Evolutionary conservation across 1,140 invertebrate genomes (phyloP), one percentile per base, ranked within the genome.

Genomic region (Drosophila oshimai): DNA sequence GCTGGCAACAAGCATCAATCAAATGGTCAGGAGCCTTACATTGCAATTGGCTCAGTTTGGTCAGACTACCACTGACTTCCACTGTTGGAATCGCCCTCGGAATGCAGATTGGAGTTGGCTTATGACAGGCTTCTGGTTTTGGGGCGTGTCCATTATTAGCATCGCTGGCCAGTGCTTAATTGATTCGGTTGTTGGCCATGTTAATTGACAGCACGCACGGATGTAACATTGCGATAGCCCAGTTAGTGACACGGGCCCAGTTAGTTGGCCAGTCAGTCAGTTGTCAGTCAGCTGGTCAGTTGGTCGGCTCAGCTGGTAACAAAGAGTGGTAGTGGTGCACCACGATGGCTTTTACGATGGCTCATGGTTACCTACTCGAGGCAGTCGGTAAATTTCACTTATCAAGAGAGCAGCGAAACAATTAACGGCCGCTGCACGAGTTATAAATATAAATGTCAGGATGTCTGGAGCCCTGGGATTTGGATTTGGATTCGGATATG

Each of bases 381-480:
- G 13, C 12, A 55, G 34, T 39, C 37, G 26, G 70, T 62, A 62
- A 79, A 78, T 84, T 87, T 86, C 81, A 84, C 81, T 75, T 84
- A 80, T 73, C 80, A 50, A 57, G 45, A 50, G n/a, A n/a, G n/a
- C n/a, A n/a, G 54, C 41, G 28, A 75, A 79, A 84, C 80, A 84
- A 84, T 84, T 84, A 86, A 84, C 74, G 74, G 46, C 51, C 49
- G 20, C 70, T 58, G 70, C 80, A 69, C 80, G 71, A 87, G 80
- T 73, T 80, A 87, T 87, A 84, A 87, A 80, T 84, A 84, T 87
- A 78, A 80, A 73, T 80, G 80, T 84, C 81, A 79, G 70, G 80
- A 86, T 46, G 74, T 37, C 26, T 44, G 55, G 36, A 29, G 37
- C n/a, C n/a, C n/a, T 50, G 24, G 50, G 26, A 62, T 50, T 24